A percentile compares a stretch with the other conserved stretches of the same genome.
phyloP scores from a whole-genome alignment of 2,888 invertebrate genomes.

The Pollenia labialis region DNA sequence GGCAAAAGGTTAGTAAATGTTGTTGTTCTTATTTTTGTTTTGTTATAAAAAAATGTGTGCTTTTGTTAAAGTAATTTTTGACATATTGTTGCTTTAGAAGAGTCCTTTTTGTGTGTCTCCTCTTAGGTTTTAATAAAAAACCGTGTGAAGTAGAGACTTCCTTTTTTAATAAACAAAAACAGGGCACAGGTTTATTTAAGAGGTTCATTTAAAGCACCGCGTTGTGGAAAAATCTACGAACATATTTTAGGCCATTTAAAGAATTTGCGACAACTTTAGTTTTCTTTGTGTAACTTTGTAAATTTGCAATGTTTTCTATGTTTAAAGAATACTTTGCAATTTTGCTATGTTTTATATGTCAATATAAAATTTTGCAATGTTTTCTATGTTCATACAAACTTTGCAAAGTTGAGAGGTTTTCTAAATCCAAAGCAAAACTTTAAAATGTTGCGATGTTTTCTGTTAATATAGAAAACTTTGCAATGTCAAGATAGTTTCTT shows the following conservation, averaged over 20 bases:
- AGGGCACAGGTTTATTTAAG: slow-evolving; percentile 58
- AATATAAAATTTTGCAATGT: too few relatives aligned
- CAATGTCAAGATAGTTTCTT: too few relatives aligned
- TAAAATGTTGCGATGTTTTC: too few relatives aligned
- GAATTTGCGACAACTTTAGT: neutral
- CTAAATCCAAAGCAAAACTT: too few relatives aligned
- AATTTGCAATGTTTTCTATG: too few relatives aligned
- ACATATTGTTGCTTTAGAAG: slow-evolving; percentile 70
- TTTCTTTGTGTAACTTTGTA: too few relatives aligned
- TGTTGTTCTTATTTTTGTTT: slow-evolving; percentile 60
- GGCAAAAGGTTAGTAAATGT: slow-evolving; percentile 62
- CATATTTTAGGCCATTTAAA: neutral
- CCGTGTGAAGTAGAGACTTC: slow-evolving; percentile 68
- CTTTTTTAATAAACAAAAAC: slow-evolving; percentile 38
- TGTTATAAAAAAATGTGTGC: slow-evolving; percentile 29
- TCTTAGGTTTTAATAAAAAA: slow-evolving; percentile 20
- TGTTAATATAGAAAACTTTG: too few relatives aligned
- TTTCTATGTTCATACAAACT: too few relatives aligned
- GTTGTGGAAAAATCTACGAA: slow-evolving; percentile 6
- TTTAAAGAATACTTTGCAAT: too few relatives aligned
- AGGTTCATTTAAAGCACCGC: slow-evolving; percentile 24
- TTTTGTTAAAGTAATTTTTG: slow-evolving; percentile 70
- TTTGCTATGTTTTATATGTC: too few relatives aligned
- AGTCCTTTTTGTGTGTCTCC: slow-evolving; percentile 44
- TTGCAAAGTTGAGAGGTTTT: too few relatives aligned